These are phyloP conservation scores for Cygnus buccinator DNA, from an alignment of 2,113 vertebrate genomes.

Conservation along the genomic window DNA sequence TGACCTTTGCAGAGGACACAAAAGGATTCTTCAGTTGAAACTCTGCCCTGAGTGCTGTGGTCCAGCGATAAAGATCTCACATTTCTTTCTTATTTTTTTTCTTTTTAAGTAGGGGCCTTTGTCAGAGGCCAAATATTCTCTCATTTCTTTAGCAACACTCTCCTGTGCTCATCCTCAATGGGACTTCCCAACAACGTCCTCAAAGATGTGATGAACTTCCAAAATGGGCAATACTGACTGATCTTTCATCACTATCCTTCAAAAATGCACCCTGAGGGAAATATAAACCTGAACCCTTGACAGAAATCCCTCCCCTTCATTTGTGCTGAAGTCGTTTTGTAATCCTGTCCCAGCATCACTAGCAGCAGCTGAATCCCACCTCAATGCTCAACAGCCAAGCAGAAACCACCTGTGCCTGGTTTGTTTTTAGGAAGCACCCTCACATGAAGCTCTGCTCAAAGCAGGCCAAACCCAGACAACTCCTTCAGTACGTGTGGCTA, in stretches of 20 bases:
- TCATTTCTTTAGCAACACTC: neutral
- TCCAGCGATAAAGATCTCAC: neutral
- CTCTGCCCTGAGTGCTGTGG: neutral
- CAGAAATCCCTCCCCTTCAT: conserved; percentile 1
- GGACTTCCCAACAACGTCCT: neutral
- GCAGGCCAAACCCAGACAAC: neutral
- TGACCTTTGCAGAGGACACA: neutral
- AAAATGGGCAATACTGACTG: neutral
- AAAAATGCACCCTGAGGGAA: conserved; percentile 11
- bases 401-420: neutral
- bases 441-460: neutral
- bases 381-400: neutral
- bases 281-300: neutral
- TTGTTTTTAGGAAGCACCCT: neutral
- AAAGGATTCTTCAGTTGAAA: neutral
- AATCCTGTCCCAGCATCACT: neutral
- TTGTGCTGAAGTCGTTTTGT: neutral
- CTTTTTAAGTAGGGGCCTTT: neutral
- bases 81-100: neutral
- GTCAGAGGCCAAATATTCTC: neutral
- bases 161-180: neutral
- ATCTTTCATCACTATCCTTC: neutral
- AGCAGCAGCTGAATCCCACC: neutral
- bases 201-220: neutral
- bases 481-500: neutral